These are phyloP conservation scores for Terrapene triunguis DNA, from an alignment of 2,113 vertebrate genomes.

Conservation along the genomic window DNA sequence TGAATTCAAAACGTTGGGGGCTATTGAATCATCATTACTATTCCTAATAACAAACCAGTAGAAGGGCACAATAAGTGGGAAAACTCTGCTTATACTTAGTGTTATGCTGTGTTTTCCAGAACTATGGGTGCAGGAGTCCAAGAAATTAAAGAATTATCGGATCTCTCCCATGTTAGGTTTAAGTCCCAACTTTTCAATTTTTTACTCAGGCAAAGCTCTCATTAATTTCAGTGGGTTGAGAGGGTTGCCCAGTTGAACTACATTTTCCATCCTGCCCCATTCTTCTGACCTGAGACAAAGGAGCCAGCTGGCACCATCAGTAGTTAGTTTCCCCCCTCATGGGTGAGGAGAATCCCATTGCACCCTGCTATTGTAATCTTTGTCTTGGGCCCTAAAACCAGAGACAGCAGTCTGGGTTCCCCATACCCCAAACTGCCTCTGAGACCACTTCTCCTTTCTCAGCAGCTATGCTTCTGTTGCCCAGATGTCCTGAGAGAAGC, in stretches of 20 bases:
- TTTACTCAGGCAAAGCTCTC: neutral
- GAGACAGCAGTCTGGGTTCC: neutral
- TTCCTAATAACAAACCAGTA: neutral
- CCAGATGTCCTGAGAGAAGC: neutral
- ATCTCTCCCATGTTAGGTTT: neutral
- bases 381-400: neutral
- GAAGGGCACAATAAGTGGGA: neutral
- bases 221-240: neutral
- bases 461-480: neutral
- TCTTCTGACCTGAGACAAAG: neutral
- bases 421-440: neutral
- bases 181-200: neutral
- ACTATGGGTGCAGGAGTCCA: neutral
- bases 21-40: neutral
- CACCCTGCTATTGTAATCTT: neutral
- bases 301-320: neutral
- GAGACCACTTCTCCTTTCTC: neutral
- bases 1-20: neutral
- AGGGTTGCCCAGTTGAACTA: neutral
- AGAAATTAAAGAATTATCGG: neutral
- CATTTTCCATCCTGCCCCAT: neutral
- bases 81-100: neutral
- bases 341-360: neutral
- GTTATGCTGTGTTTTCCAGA: neutral
- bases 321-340: accelerated